Evolutionary conservation across 2,888 invertebrate species (phyloP), one percentile per base, ranked within the genome.

Genomic region (Tetrapedia diversipes): DNA sequence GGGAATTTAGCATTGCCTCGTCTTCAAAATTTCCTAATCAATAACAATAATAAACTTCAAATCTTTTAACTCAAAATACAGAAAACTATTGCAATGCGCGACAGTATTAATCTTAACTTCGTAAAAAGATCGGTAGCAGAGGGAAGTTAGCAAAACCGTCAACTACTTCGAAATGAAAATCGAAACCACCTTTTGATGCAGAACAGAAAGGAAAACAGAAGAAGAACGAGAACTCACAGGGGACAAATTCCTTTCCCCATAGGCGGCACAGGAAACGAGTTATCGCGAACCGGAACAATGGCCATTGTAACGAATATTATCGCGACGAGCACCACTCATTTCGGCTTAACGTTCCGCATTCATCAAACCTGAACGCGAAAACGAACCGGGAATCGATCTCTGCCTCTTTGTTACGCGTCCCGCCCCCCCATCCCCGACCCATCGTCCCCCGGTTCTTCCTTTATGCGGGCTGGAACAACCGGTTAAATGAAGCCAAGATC

Each of bases 401-500:
- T 67, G 4, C 51, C 41, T 19, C 45, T 67, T 59, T 59, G 39
- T 67, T 59, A 32, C 32, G 1, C 32, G n/a, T 11, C 6, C 3
- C 6, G 6, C 6, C 14, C 22, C 22, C 16, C n/a, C 8, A 24
- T 16, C 14, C 27, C 2, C 4, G 24, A 1, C 1, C 47, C 14
- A 10, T 1, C 16, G 3, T 54, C 11, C 8, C 6, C 1, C 53
- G n/a, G 54, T 54, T 56, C 54, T 43, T 19, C 24, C 43, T 65
- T 56, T 56, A 34, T 19, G 7, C n/a, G 14, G 29, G 16, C 22
- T 22, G 53, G 16, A 53, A 53, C 34, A 45, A 34, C 24, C 14
- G 24, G 65, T 65, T 65, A 45, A 65, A 56, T 22, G 54, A 56
- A 65, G 24, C 14, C 54, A 27, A 65, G 65, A 65, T 56, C 65